Evolutionary conservation across 1,140 invertebrate species (phyloP).

Genomic region (Chironomus striatipennis): DNA sequence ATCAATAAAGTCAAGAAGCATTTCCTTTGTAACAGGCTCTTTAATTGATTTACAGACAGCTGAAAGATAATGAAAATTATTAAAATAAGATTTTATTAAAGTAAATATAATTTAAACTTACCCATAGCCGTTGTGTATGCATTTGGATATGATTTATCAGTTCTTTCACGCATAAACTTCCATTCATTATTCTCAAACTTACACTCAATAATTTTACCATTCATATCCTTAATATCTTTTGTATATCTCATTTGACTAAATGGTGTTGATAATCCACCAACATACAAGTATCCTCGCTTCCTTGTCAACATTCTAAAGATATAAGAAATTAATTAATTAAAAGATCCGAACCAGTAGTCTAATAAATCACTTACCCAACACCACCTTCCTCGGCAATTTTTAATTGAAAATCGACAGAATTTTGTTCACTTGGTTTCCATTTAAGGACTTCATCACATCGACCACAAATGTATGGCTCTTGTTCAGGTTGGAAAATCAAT

Average conservation of each 20-base stretch:
- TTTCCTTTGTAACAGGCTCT: conserved; percentile 73
- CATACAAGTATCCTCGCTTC: conserved; percentile 71
- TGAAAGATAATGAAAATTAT: conserved; percentile 37
- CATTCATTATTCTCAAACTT: conserved; percentile 67
- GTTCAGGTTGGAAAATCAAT: conserved; percentile 88
- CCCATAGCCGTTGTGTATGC: conserved; percentile 69
- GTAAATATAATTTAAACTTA: too few species aligned
- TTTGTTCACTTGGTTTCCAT: conserved; percentile 92
- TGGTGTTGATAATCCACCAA: conserved; percentile 56
- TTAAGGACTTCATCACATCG: conserved; percentile 80
- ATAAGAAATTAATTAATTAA: neutral
- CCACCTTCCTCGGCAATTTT: conserved; percentile 66
- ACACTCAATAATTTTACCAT: conserved; percentile 97
- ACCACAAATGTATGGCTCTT: conserved; percentile 75
- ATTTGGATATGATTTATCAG: conserved; percentile 96
- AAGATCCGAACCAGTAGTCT: neutral
- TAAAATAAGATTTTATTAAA: too few species aligned
- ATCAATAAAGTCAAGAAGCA: conserved; percentile 65
- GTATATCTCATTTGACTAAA: conserved; percentile 67
- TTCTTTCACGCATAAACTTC: conserved; percentile 93
- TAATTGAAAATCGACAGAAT: conserved; percentile 93
- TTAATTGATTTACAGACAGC: conserved; percentile 60
- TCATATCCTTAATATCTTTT: conserved; percentile 65
- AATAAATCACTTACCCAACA: conserved; percentile 51
- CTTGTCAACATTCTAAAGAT: conserved; percentile 57